A percentile compares a stretch with the other conserved stretches of the same genome.
These are phyloP conservation scores for Prunella strophiata DNA, from an alignment of 2,797 vertebrate genomes.

Conservation along the genomic window DNA sequence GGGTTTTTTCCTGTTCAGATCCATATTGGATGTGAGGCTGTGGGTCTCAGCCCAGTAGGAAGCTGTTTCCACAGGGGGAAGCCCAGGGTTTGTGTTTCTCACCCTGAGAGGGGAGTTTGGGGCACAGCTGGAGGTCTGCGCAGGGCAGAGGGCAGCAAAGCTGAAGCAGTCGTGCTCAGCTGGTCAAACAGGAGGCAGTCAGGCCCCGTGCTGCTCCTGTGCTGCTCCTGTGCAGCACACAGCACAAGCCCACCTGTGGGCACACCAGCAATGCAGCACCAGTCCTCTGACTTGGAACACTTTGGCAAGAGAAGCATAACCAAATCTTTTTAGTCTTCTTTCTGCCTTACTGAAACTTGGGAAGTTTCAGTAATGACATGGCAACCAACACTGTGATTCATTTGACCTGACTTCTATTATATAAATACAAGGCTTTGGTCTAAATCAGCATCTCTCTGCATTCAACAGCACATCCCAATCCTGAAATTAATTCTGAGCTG, in stretches of 20 bases:
- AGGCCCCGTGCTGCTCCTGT: neutral
- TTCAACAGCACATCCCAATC: neutral
- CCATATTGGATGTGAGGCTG: neutral
- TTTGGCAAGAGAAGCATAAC: neutral
- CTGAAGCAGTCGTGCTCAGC: rapidly evolving
- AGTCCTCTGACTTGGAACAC: neutral
- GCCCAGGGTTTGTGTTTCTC: neutral
- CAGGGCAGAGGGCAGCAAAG: neutral
- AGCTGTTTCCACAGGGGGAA: neutral
- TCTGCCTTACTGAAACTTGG: neutral
- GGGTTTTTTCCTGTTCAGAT: neutral
- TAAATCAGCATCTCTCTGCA: neutral
- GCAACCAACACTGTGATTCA: neutral
- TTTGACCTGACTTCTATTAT: neutral
- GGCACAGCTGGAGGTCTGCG: neutral
- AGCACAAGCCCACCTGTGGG: neutral
- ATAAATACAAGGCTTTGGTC: neutral
- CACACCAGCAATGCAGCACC: rapidly evolving
- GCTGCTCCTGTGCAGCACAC: neutral
- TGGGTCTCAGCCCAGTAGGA: neutral
- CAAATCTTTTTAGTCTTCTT: neutral
- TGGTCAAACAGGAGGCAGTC: neutral
- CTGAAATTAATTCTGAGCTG: neutral
- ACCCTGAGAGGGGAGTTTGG: neutral
- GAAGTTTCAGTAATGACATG: neutral